Evolutionary conservation across 2,113 vertebrate genomes (phyloP), one percentile per base, ranked within the genome.

Genomic region (Ahaetulla prasina): DNA sequence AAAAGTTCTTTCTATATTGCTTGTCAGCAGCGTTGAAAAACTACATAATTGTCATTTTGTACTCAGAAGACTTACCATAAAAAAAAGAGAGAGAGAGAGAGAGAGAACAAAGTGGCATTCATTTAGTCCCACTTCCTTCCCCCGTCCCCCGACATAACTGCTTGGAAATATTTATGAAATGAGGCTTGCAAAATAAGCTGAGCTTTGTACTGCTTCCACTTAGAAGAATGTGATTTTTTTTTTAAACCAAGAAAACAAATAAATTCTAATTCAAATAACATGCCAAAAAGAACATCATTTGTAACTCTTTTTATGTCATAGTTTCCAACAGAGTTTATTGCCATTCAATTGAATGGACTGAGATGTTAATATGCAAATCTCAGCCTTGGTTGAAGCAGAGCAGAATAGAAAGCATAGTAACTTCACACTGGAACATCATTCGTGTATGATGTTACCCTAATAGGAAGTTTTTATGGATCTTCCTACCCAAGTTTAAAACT

Each of bases 1-100:
- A 97, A 97, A 96, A 27, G 96, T 91, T 95, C 96, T 95, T 97
- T 96, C 95, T 96, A 50, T 94, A 89, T 94, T 84, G 90, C 91
- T 93, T 87, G 95, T 86, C 1, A 88, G 94, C 95, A 92, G 94
- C 88, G 80, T 96, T 94, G 94, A 95, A 95, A 50, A 91, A n/a
- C 91, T 93, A 90, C 3, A 92, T 80, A 96, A 94, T 52, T 57
- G 93, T 91, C 87, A 93, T 95, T 90, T 96, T 96, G 96, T 96
- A 94, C 96, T 96, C 94, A 95, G 93, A 93, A 93, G n/a, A 89
- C 95, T 93, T 95, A 94, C 96, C 96, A 97, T 91, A 4, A 63
- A 30, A 63, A 35, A 68, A 16, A 94, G 49, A 50, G 49, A 20
- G 52, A 60, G 84, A 94, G 9, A 50, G 49, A 94, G 93, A 94